Conservation (phyloP, 2,113 vertebrate species). For the Brachirus orientalis region DNA sequence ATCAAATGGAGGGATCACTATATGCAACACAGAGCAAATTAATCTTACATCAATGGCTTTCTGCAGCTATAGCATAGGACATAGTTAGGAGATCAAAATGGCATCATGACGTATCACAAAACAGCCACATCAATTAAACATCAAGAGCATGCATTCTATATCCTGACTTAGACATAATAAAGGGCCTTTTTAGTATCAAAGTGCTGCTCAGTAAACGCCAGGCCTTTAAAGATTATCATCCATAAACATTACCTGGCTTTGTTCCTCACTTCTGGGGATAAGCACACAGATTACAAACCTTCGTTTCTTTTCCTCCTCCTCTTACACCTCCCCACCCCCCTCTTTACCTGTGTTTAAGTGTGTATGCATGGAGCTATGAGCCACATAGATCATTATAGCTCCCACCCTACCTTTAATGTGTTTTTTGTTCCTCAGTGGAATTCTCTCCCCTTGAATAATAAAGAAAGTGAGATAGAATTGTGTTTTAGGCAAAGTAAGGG, state of each 20-base stretch:
- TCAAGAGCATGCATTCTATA: conserved; percentile 64
- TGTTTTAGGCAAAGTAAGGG: conserved; percentile 31
- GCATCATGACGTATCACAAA: conserved; percentile 50
- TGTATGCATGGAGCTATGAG: conserved; percentile 14
- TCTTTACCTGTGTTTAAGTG: not conserved
- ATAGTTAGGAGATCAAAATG: conserved; percentile 62
- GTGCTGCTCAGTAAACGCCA: conserved; percentile 55
- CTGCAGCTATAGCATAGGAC: conserved; percentile 43
- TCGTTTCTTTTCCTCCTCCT: conserved; percentile 18
- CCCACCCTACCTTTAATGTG: conserved; percentile 42
- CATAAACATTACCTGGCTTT: conserved; percentile 80
- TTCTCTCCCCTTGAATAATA: conserved; percentile 58
- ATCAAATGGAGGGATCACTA: conserved; percentile 42
- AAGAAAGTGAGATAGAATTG: conserved; percentile 28
- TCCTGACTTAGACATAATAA: conserved; percentile 59
- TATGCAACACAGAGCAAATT: conserved; percentile 49
- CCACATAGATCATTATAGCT: conserved; percentile 25
- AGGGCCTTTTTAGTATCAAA: conserved; percentile 68
- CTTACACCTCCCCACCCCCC: not conserved
- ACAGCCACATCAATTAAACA: conserved; percentile 75
- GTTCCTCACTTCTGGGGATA: conserved; percentile 61
- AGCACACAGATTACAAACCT: conserved; percentile 18
- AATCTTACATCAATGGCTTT: conserved; percentile 59
- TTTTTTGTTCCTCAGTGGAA: conserved; percentile 66
- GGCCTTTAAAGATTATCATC: conserved; percentile 76